Percentiles rank a stretch among this genome's conserved stretches.
Evolutionary conservation across 2,888 invertebrate genomes (phyloP).

Genomic region (Tenodera sinensis): DNA sequence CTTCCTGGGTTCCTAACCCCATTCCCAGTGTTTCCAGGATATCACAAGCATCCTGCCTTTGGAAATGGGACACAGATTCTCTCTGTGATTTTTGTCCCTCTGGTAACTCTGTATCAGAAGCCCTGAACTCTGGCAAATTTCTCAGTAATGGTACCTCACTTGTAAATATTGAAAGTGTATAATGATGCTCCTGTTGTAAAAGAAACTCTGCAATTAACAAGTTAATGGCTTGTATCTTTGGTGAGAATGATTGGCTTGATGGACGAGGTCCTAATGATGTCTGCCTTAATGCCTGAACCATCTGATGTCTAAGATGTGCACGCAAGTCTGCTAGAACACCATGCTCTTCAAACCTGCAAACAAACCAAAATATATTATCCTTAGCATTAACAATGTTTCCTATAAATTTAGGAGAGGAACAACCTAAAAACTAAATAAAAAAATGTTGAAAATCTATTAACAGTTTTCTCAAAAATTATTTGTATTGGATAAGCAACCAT

Average conservation of each 20-base stretch:
- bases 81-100: slow-evolving; percentile 29
- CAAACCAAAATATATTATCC: neutral
- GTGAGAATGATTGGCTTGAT: slow-evolving; percentile 45
- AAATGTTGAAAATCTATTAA: too few species aligned
- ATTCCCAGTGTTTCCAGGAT: slow-evolving; percentile 45
- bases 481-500: too few species aligned
- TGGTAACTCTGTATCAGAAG: slow-evolving; percentile 22
- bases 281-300: slow-evolving; percentile 54
- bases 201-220: slow-evolving; percentile 60
- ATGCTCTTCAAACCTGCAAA: slow-evolving; percentile 52
- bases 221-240: slow-evolving; percentile 57
- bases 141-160: slow-evolving; percentile 57
- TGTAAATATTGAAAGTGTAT: slow-evolving; percentile 57
- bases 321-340: slow-evolving; percentile 57
- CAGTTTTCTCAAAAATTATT: neutral
- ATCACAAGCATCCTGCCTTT: slow-evolving; percentile 50
- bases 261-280: slow-evolving; percentile 46
- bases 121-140: slow-evolving; percentile 49
- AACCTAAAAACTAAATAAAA: too few species aligned
- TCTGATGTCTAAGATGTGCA: slow-evolving; percentile 57
- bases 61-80: slow-evolving; percentile 42
- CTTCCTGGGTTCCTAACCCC: slow-evolving; percentile 33
- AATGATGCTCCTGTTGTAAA: slow-evolving; percentile 54
- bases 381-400: neutral
- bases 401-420: neutral